Conservation (phyloP, 1,140 invertebrate species). For the Pseudomyrmex gracilis region DNA sequence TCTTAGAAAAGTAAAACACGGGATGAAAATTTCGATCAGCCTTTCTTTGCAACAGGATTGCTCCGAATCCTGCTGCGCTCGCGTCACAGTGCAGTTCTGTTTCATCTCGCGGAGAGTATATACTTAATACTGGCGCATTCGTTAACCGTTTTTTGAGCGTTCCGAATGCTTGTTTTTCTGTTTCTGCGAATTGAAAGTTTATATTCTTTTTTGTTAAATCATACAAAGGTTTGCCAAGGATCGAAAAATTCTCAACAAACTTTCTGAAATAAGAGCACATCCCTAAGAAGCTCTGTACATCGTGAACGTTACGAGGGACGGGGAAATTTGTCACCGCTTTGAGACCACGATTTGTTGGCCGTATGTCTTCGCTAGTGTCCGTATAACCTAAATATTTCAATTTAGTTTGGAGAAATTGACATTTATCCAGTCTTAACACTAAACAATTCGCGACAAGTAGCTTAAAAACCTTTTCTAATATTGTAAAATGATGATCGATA, state of each 20-base stretch:
- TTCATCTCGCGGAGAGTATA: slow-evolving; percentile 28
- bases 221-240: slow-evolving; percentile 16
- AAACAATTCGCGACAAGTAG: slow-evolving; percentile 3
- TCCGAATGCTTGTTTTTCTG: not conserved
- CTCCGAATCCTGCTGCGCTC: slow-evolving; percentile 7
- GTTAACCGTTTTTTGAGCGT: not conserved
- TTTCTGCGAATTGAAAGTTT: not conserved
- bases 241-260: slow-evolving; percentile 19
- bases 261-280: slow-evolving; percentile 31
- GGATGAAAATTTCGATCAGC: slow-evolving; percentile 26
- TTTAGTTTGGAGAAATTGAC: slow-evolving; percentile 27
- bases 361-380: not conserved
- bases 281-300: slow-evolving; percentile 41
- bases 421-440: slow-evolving; percentile 34
- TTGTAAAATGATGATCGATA: slow-evolving; percentile 36
- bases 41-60: slow-evolving; percentile 28
- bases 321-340: not conserved
- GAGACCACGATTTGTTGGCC: not conserved
- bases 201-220: not conserved
- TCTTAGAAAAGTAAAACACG: slow-evolving; percentile 33
- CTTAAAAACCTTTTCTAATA: slow-evolving; percentile 40
- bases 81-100: slow-evolving; percentile 48
- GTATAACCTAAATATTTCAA: slow-evolving; percentile 52
- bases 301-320: not conserved
- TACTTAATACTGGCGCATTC: not conserved